Conservation (phyloP, 2,113 vertebrate genomes). For the Vireo altiloquus region DNA sequence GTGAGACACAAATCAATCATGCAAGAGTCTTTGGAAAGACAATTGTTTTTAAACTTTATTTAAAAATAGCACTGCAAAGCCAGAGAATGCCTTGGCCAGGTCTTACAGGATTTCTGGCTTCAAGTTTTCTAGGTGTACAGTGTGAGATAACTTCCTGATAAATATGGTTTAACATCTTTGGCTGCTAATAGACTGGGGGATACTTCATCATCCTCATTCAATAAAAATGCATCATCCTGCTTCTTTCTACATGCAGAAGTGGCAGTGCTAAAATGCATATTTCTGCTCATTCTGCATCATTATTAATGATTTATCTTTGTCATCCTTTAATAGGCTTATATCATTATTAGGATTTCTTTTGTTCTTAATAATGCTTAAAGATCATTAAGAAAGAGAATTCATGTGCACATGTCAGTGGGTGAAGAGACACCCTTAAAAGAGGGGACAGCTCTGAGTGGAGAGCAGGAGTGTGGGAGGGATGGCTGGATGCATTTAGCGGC, state of each 20-base stretch:
- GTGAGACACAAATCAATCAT: not conserved
- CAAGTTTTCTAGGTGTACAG: not conserved
- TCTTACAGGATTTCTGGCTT: not conserved
- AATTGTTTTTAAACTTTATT: not conserved
- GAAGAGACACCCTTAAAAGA: conserved; percentile 11
- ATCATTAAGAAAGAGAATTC: conserved; percentile 35
- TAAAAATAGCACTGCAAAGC: not conserved
- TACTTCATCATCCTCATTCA: conserved; percentile 1
- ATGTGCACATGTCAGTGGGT: not conserved
- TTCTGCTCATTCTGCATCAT: conserved; percentile 17
- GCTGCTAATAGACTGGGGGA: not conserved
- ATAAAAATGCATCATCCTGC: not conserved
- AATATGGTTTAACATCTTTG: not conserved
- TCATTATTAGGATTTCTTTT: conserved; percentile 50
- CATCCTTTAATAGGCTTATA: conserved; percentile 50
- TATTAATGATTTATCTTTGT: conserved; percentile 49
- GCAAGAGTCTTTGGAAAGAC: not conserved
- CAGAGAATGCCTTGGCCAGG: not conserved
- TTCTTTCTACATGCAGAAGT: not conserved
- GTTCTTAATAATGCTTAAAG: conserved; percentile 46
- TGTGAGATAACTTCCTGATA: not conserved
- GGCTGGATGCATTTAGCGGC: not conserved
- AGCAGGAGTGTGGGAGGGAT: not conserved
- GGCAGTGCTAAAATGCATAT: not conserved
- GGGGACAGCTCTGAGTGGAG: not conserved